Evolutionary conservation across 1,140 invertebrate genomes (phyloP).

Genomic region (Linepithema humile): DNA sequence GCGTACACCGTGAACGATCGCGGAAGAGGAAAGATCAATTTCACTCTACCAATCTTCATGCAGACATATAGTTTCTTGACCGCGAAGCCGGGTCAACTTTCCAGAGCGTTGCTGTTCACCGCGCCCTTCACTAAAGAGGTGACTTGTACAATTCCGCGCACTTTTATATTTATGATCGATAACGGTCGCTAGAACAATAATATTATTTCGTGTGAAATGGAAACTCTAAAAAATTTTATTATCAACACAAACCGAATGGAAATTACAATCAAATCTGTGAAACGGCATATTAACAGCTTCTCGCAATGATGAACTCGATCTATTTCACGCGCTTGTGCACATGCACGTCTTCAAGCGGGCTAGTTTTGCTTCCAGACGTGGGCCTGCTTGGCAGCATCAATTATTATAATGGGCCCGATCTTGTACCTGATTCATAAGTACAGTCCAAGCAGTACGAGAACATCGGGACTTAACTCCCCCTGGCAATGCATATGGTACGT

Average conservation of each 20-base stretch:
- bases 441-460: slow-evolving; percentile 85
- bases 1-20: slow-evolving; percentile 88
- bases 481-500: slow-evolving; percentile 94
- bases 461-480: slow-evolving; percentile 72
- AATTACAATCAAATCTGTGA: background rate
- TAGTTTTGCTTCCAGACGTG: slow-evolving; percentile 88
- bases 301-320: background rate
- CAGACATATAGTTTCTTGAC: slow-evolving; percentile 92
- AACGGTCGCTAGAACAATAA: background rate
- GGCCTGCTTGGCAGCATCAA: slow-evolving; percentile 89
- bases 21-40: slow-evolving; percentile 89
- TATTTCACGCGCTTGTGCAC: background rate
- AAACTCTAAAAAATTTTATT: slow-evolving; percentile 29
- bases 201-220: slow-evolving; percentile 9
- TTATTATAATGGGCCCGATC: slow-evolving; percentile 91
- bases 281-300: background rate
- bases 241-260: too few species aligned
- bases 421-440: slow-evolving; percentile 90
- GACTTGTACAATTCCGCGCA: background rate
- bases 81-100: slow-evolving; percentile 90
- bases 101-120: slow-evolving; percentile 92
- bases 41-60: slow-evolving; percentile 90
- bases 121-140: slow-evolving; percentile 93
- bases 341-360: background rate
- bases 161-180: background rate